phyloP scores from a whole-genome alignment of 2,888 invertebrate genomes.

The Cataglyphis altisquamis region DNA sequence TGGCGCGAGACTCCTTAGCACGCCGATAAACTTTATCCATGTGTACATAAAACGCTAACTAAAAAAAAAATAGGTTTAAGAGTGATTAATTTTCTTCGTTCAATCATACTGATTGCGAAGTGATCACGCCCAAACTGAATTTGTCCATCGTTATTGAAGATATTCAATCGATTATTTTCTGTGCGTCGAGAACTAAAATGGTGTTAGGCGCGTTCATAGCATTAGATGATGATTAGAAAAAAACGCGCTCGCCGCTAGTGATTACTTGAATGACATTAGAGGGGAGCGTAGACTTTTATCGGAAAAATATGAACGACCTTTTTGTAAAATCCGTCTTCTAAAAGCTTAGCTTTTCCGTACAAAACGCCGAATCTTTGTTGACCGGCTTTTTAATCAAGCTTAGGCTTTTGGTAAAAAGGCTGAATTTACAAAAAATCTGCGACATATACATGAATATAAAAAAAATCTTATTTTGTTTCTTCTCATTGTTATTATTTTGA shows the following conservation, averaged over 20 bases:
- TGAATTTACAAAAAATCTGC: neutral
- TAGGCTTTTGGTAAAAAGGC: neutral
- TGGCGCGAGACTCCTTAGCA: neutral
- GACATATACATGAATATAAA: neutral
- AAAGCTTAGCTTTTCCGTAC: neutral
- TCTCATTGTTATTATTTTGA: constrained; percentile 23
- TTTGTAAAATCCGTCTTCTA: neutral
- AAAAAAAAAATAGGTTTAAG: neutral
- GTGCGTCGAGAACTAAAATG: neutral
- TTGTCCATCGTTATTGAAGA: neutral
- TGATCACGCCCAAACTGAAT: neutral
- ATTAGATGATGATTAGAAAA: constrained; percentile 1
- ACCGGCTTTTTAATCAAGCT: neutral
- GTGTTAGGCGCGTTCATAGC: neutral
- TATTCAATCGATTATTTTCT: neutral
- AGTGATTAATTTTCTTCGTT: neutral
- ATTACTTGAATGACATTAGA: neutral
- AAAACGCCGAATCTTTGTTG: neutral
- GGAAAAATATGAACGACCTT: neutral
- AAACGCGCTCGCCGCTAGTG: neutral
- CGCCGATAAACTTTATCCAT: neutral
- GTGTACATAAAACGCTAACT: constrained; percentile 18
- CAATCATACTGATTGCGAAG: neutral
- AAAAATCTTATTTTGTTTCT: neutral
- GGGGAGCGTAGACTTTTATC: neutral